Conservation (phyloP, 1,140 invertebrate genomes). For the Procambarus virginalis region DNA sequence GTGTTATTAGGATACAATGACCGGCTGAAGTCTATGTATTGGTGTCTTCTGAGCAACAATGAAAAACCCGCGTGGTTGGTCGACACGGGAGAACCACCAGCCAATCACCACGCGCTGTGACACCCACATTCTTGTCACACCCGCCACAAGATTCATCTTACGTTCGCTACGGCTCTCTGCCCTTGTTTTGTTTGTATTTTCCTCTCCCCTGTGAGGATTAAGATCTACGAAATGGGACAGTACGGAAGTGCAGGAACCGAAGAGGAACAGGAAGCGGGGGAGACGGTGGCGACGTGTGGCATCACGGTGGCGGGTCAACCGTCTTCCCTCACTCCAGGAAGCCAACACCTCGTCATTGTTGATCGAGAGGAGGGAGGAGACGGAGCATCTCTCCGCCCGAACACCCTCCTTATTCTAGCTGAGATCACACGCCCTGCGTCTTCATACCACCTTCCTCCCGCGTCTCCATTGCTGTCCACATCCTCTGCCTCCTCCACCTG, state of each 20-base stretch:
- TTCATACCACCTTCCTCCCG: no score
- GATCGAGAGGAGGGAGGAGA: background rate
- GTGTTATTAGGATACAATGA: no score
- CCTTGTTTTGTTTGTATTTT: background rate
- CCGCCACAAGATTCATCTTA: background rate
- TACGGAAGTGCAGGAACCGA: background rate
- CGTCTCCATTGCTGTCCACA: background rate
- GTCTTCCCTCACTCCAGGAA: conserved; percentile 10
- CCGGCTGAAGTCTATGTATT: no score
- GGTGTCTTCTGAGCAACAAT: no score
- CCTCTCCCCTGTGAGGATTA: background rate
- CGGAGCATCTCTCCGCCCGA: background rate
- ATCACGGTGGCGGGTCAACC: background rate
- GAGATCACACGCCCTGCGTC: no score
- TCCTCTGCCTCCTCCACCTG: background rate
- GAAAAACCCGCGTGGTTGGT: background rate
- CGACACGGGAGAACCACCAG: background rate
- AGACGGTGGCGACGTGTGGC: background rate
- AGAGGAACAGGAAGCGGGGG: background rate
- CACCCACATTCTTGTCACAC: background rate
- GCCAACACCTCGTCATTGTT: conserved; percentile 20
- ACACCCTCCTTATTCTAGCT: no score
- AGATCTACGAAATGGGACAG: no score
- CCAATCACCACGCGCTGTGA: conserved; percentile 17
- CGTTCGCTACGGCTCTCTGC: background rate